A percentile compares a stretch with the other conserved stretches of the same genome.
Evolutionary conservation across 2,797 vertebrate species (phyloP).

Genomic region (Sorex maritimensis): DNA sequence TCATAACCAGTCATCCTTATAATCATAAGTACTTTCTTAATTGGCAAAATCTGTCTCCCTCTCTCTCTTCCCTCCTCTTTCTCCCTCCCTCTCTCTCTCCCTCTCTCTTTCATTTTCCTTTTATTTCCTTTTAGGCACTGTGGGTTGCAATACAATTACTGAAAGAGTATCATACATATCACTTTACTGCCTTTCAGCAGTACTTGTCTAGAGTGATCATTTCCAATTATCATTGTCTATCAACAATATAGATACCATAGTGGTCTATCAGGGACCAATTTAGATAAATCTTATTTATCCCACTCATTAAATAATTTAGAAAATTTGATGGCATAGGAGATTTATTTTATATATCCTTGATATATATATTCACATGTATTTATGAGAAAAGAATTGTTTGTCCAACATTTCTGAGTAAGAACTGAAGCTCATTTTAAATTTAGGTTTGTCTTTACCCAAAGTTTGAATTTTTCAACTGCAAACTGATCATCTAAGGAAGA

Average conservation of each 20-base stretch:
- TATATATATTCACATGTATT: background rate
- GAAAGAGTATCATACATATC: too few species aligned
- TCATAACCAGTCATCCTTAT: background rate
- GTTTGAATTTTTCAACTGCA: background rate
- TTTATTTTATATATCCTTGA: background rate
- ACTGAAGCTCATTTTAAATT: slow-evolving; percentile 37
- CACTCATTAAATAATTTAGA: slow-evolving; percentile 42
- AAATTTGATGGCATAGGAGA: background rate
- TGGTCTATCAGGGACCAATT: background rate
- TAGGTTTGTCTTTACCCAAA: background rate
- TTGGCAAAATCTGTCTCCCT: background rate
- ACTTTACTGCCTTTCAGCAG: too few species aligned
- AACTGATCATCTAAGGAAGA: background rate
- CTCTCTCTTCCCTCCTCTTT: too few species aligned
- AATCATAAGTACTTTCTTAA: background rate
- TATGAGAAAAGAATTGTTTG: background rate
- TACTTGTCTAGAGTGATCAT: too few species aligned
- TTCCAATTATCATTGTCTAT: too few species aligned
- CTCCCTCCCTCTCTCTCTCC: too few species aligned
- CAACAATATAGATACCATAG: too few species aligned
- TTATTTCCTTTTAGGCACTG: too few species aligned
- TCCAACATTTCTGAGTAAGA: background rate
- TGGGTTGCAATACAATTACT: too few species aligned
- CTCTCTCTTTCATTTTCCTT: too few species aligned
- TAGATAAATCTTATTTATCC: background rate